A percentile compares a stretch with the other conserved stretches of the same genome.
Evolutionary conservation across 1,140 invertebrate species (phyloP).

Genomic region (Rhyacophila brunnea): DNA sequence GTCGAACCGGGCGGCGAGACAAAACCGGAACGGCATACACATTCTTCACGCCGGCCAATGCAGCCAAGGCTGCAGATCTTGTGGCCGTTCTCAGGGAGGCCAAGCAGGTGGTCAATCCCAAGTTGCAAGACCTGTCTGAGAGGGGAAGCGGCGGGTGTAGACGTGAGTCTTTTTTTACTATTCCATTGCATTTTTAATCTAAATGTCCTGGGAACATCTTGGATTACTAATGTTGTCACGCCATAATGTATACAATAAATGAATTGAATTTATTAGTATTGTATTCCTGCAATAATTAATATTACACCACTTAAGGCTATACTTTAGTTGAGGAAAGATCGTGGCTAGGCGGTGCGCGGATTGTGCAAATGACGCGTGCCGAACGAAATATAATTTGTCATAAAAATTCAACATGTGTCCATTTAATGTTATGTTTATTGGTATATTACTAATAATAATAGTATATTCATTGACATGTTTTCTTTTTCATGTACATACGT

Average conservation of each 20-base stretch:
- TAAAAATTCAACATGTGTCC: too few species aligned
- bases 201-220: not conserved
- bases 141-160: constrained; percentile 44
- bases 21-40: constrained; percentile 98
- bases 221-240: not conserved
- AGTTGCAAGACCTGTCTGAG: constrained; percentile 53
- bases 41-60: constrained; percentile 93
- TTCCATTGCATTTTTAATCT: too few species aligned
- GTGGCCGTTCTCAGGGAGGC: constrained; percentile 92
- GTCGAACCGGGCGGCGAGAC: constrained; percentile 91
- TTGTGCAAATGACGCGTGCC: too few species aligned
- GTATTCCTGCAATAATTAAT: not conserved
- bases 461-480: too few species aligned
- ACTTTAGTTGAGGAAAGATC: too few species aligned
- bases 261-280: not conserved
- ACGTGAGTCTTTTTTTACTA: too few species aligned
- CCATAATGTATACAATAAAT: not conserved
- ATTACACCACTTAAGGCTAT: too few species aligned
- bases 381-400: too few species aligned
- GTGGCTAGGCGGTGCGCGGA: too few species aligned
- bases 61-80: constrained; percentile 89
- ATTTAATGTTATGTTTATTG: too few species aligned
- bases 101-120: constrained; percentile 76
- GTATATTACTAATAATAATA: too few species aligned
- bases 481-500: too few species aligned